Conservation (phyloP, 2,113 vertebrate genomes). For the Ariopsis seemanni region DNA sequence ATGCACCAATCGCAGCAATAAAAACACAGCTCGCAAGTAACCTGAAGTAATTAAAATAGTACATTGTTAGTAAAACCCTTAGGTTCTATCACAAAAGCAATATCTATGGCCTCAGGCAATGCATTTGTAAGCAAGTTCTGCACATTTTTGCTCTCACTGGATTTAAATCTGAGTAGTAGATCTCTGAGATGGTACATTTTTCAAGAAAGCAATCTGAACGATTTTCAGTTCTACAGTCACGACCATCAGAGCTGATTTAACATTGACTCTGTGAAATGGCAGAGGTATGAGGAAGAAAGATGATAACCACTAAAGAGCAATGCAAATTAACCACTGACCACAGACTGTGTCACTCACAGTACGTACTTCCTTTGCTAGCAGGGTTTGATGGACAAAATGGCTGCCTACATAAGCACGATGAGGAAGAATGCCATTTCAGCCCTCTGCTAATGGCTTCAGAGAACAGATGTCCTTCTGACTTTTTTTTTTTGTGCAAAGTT, state of each 20-base stretch:
- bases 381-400: conserved; percentile 31
- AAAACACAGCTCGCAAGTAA: neutral
- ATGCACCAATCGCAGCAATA: neutral
- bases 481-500: neutral
- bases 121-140: neutral
- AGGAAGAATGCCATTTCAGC: neutral
- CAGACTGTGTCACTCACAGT: conserved; percentile 9
- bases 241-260: conserved; percentile 21
- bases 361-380: conserved; percentile 18
- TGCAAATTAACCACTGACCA: conserved; percentile 15
- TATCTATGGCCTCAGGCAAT: neutral
- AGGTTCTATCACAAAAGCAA: neutral
- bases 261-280: conserved; percentile 17
- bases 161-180: neutral
- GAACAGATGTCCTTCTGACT: neutral
- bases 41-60: neutral
- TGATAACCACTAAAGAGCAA: conserved; percentile 4
- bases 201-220: neutral
- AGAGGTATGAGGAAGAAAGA: neutral
- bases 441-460: neutral
- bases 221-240: neutral
- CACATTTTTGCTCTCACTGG: neutral
- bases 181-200: neutral
- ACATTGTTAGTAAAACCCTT: neutral
- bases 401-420: neutral